Evolutionary conservation across 64 coral and sea anemone genomes (phyloP).

Genomic region (Acropora tenuis): DNA sequence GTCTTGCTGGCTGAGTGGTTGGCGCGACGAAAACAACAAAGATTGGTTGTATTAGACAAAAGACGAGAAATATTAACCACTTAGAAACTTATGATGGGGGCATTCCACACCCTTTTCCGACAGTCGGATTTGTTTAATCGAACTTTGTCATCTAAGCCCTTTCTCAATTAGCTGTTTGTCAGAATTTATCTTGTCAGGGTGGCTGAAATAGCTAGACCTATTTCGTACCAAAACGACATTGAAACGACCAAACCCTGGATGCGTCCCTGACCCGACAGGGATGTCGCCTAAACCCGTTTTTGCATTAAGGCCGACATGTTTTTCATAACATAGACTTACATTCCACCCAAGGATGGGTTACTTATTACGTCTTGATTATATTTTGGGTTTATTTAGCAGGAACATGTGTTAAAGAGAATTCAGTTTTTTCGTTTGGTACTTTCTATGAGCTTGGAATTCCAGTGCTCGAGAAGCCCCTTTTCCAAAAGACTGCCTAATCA

Average conservation of each 20-base stretch:
- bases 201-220: neutral
- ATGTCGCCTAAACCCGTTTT: neutral
- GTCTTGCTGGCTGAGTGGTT: neutral
- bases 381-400: neutral
- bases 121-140: no score
- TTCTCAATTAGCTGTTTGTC: neutral
- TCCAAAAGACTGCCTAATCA: neutral
- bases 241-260: neutral
- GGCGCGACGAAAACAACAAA: neutral
- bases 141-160: neutral
- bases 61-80: neutral
- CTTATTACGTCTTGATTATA: neutral
- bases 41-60: neutral
- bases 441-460: neutral
- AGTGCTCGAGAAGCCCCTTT: neutral
- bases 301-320: neutral
- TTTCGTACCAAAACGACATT: neutral
- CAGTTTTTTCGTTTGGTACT: neutral
- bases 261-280: neutral
- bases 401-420: no score
- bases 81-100: neutral
- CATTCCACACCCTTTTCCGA: neutral
- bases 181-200: neutral
- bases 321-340: neutral
- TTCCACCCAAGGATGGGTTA: neutral